Conservation (phyloP, 2,888 invertebrate species). For the Pollenia labialis region DNA sequence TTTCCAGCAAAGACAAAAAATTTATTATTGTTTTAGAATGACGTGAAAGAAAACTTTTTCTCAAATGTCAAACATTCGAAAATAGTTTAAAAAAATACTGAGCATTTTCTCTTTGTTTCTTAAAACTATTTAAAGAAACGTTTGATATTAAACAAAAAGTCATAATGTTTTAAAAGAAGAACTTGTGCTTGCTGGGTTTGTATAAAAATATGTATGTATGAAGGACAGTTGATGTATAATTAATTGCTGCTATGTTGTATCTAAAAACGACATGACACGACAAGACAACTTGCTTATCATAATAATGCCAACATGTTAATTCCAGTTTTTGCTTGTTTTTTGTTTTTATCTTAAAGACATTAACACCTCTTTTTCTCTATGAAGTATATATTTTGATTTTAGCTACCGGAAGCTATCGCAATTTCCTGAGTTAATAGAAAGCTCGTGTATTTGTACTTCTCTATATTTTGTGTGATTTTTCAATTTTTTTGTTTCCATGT, state of each 20-base stretch:
- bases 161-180: too few relatives aligned
- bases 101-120: too few relatives aligned
- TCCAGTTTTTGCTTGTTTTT: not conserved
- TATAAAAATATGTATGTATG: not conserved
- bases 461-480: not conserved
- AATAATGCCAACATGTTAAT: not conserved
- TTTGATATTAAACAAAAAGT: too few relatives aligned
- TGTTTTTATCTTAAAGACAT: slow-evolving; percentile 1
- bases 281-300: not conserved
- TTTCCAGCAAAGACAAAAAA: not conserved
- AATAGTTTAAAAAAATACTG: too few relatives aligned
- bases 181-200: too few relatives aligned
- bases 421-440: slow-evolving; percentile 26
- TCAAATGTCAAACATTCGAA: too few relatives aligned
- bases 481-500: not conserved
- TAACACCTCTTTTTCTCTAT: slow-evolving; percentile 16
- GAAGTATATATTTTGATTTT: not conserved
- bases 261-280: slow-evolving; percentile 10
- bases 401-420: slow-evolving; percentile 37
- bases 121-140: too few relatives aligned
- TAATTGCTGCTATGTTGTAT: not conserved
- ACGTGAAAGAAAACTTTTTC: not conserved
- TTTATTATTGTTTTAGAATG: not conserved
- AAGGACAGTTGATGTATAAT: not conserved
- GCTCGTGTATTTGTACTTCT: not conserved